A percentile compares a stretch with the other conserved stretches of the same genome.
Conservation (phyloP, 2,113 vertebrate species). For the Etheostoma cragini region DNA sequence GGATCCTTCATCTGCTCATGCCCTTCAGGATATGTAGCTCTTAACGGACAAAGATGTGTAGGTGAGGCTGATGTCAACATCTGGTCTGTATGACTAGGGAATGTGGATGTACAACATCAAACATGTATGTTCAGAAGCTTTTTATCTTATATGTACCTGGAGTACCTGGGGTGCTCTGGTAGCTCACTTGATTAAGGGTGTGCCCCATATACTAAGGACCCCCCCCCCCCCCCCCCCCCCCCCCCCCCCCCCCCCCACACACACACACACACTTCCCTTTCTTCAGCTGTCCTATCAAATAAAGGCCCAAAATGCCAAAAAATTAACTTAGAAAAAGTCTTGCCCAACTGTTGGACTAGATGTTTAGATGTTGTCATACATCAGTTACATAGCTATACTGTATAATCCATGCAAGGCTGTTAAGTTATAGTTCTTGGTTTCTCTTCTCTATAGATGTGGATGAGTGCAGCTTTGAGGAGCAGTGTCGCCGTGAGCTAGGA, state of each 20-base stretch:
- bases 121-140: background rate
- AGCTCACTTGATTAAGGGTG: no score
- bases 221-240: no score
- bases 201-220: no score
- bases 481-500: constrained; percentile 81
- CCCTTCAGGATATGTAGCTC: constrained; percentile 76
- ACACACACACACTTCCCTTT: no score
- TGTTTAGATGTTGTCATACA: background rate
- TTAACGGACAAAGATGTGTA: constrained; percentile 77
- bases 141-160: background rate
- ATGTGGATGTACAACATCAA: background rate
- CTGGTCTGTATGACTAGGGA: background rate
- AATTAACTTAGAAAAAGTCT: background rate
- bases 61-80: constrained; percentile 71
- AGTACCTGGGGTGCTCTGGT: no score
- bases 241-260: no score
- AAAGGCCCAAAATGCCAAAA: no score
- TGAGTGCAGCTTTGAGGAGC: constrained; percentile 85
- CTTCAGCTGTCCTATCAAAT: no score
- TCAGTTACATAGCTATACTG: background rate
- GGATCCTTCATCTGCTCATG: constrained; percentile 85
- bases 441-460: constrained; percentile 80
- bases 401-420: background rate
- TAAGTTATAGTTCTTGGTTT: background rate
- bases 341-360: background rate